Evolutionary conservation across 2,113 vertebrate genomes (phyloP).

Genomic region (Gulo gulo): DNA sequence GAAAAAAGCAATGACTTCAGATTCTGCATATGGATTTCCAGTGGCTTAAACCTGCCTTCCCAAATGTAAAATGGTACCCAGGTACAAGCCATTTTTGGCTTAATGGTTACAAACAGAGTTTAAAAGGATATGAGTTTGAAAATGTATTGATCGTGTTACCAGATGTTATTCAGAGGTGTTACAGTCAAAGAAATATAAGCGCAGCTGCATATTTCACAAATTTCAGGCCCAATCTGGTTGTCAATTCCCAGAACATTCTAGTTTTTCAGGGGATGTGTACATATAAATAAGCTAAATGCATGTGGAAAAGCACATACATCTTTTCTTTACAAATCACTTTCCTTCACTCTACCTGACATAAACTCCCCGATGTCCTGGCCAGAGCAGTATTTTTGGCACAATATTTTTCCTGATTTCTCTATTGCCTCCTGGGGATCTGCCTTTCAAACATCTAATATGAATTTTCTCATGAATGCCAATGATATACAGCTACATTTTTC

Average conservation of each 20-base stretch:
- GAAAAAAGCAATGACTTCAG: neutral
- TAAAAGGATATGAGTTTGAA: neutral
- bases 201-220: neutral
- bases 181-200: neutral
- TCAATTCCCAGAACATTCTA: neutral
- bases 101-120: neutral
- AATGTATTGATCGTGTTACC: neutral
- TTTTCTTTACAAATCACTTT: conserved; percentile 1
- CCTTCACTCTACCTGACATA: conserved; percentile 56
- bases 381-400: conserved; percentile 75
- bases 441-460: conserved; percentile 77
- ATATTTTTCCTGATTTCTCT: conserved; percentile 75
- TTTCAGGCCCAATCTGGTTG: neutral
- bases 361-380: conserved; percentile 30
- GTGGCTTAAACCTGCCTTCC: neutral
- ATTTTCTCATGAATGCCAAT: conserved; percentile 85
- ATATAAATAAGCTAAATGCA: neutral
- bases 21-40: neutral
- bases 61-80: neutral
- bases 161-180: neutral
- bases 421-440: conserved; percentile 78
- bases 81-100: neutral
- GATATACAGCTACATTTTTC: conserved; percentile 77
- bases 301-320: neutral
- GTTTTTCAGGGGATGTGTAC: neutral